Conservation (phyloP, 2,888 invertebrate species). For the Agriotes lineatus region DNA sequence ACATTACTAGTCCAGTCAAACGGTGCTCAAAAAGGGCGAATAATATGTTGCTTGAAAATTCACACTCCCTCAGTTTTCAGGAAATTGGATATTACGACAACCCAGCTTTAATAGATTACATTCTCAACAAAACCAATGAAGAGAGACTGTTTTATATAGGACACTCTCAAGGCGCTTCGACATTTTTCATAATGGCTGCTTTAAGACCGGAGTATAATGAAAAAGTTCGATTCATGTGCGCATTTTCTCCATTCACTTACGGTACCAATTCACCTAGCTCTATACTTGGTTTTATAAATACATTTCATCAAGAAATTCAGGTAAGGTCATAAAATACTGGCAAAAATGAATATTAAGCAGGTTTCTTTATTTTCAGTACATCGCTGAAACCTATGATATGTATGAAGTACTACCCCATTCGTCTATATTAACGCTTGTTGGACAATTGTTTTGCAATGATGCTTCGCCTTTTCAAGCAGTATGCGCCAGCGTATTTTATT, state of each 20-base stretch:
- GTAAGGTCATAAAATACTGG: too few species aligned
- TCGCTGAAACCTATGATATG: not conserved
- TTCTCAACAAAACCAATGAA: conserved; percentile 69
- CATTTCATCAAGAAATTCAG: too few species aligned
- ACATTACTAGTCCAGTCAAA: too few species aligned
- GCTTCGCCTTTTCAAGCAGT: conserved; percentile 10
- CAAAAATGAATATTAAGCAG: too few species aligned
- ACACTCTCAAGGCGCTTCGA: conserved; percentile 76
- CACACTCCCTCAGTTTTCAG: conserved; percentile 74
- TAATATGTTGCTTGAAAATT: not conserved
- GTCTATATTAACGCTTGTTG: not conserved
- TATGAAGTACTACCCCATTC: conserved; percentile 18
- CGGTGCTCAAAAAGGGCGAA: too few species aligned
- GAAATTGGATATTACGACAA: conserved; percentile 82
- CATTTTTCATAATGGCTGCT: conserved; percentile 73
- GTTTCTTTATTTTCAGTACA: not conserved
- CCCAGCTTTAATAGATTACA: conserved; percentile 81
- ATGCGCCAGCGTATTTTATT: conserved; percentile 19
- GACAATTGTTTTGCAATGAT: conserved; percentile 20
- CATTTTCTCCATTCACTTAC: conserved; percentile 76
- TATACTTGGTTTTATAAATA: too few species aligned
- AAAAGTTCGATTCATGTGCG: conserved; percentile 71
- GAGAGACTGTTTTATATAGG: conserved; percentile 76
- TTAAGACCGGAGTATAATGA: conserved; percentile 72
- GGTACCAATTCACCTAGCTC: too few species aligned